phyloP scores from a whole-genome alignment of 2,888 invertebrate species.

The Caenorhabditis wallacei region DNA sequence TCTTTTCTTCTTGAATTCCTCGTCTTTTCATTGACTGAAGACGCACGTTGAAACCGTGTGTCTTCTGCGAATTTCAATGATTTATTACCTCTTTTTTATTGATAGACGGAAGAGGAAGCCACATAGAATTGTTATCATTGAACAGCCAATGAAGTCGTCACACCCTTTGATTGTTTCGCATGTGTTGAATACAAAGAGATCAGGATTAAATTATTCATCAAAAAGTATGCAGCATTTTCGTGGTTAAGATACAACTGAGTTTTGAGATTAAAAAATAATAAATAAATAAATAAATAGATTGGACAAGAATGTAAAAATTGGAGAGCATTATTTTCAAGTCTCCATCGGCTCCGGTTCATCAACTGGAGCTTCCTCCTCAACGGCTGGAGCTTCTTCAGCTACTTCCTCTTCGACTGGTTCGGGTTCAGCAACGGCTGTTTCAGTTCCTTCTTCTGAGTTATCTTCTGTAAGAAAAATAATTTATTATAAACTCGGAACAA shows the following conservation, averaged over 20 bases:
- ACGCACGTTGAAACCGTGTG: constrained; percentile 36
- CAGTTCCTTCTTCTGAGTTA: not conserved
- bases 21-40: constrained; percentile 6
- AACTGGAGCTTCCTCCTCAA: constrained; percentile 11
- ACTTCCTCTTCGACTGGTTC: not conserved
- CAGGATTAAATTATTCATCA: constrained; percentile 33
- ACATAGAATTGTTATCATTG: constrained; percentile 18
- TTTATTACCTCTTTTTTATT: constrained; percentile 23
- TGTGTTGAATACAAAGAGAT: not conserved
- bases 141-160: constrained; percentile 14
- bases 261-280: not conserved
- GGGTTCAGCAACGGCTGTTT: not conserved
- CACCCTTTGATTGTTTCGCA: not conserved
- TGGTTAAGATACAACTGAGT: constrained; percentile 5
- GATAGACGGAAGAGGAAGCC: constrained; percentile 12
- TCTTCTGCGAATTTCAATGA: constrained; percentile 38
- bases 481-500: no score
- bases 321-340: not conserved
- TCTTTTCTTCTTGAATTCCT: constrained; percentile 6
- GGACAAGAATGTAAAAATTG: not conserved
- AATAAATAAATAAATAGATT: constrained; percentile 5
- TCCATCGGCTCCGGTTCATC: constrained; percentile 34
- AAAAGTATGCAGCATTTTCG: not conserved
- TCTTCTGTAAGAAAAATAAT: constrained; percentile 26
- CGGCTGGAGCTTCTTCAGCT: not conserved